These are phyloP conservation scores for Clupea harengus DNA, from an alignment of 2,113 vertebrate genomes.

Conservation along the genomic window DNA sequence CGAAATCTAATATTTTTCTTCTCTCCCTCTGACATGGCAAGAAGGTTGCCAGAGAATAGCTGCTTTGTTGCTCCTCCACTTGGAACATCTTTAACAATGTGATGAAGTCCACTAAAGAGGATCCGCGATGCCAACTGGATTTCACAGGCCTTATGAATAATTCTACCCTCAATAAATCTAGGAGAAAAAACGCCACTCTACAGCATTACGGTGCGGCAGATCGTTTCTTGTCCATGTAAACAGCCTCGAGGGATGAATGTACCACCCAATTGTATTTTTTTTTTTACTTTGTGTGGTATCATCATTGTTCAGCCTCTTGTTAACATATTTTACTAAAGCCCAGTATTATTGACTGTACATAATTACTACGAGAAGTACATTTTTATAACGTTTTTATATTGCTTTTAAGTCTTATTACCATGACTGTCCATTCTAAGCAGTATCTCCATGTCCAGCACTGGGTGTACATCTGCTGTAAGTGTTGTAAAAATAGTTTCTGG, in stretches of 20 bases:
- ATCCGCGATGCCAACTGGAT: background rate
- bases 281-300: background rate
- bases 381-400: background rate
- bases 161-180: background rate
- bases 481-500: background rate
- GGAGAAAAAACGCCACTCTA: background rate
- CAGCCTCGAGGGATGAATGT: background rate
- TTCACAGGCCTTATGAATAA: conserved; percentile 16
- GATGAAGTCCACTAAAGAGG: background rate
- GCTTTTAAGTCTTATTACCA: background rate
- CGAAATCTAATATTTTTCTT: background rate
- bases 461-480: background rate
- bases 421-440: background rate
- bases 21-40: background rate
- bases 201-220: background rate
- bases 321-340: background rate
- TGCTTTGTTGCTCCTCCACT: background rate
- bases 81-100: conserved; percentile 14
- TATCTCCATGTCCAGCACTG: background rate
- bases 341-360: background rate
- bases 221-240: background rate
- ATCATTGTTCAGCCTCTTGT: background rate
- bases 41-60: background rate
- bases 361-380: background rate
- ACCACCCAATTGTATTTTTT: background rate